Evolutionary conservation across 2,888 invertebrate genomes (phyloP).

Genomic region (Elegia similella): DNA sequence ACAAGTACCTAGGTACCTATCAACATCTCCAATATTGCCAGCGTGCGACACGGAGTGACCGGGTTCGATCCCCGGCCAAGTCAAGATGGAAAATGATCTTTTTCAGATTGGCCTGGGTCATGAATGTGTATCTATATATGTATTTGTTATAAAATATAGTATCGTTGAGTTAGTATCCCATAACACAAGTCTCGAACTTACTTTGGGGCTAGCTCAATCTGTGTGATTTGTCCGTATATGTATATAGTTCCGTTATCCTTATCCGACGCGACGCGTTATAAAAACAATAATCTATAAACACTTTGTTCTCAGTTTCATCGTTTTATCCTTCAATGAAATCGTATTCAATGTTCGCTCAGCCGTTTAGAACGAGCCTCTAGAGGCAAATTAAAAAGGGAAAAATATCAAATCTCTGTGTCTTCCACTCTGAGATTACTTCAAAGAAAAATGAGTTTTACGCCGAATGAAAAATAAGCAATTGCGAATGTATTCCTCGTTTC

Average conservation of each 20-base stretch:
- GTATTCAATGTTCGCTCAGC: constrained; percentile 23
- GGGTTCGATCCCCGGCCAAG: no score
- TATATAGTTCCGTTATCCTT: neutral
- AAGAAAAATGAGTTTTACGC: constrained; percentile 42
- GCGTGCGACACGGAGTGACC: no score
- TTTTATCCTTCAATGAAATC: constrained; percentile 18
- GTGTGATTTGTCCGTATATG: no score
- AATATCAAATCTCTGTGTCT: constrained; percentile 33
- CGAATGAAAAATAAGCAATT: constrained; percentile 34
- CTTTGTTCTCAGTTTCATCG: constrained; percentile 8
- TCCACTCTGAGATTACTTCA: constrained; percentile 37
- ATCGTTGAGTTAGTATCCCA: no score
- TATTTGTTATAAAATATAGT: no score
- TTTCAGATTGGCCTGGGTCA: no score
- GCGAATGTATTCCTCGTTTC: constrained; percentile 2
- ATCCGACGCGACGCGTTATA: neutral
- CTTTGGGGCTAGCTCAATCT: no score
- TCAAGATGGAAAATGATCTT: no score
- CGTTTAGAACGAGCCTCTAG: constrained; percentile 11
- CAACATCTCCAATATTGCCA: no score
- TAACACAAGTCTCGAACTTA: no score
- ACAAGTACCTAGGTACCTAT: no score
- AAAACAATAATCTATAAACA: constrained; percentile 6
- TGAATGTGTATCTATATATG: no score
- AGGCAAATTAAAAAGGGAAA: constrained; percentile 37